phyloP scores from a whole-genome alignment of 2,888 invertebrate genomes.

The Hirtodrosophila trivittata region DNA sequence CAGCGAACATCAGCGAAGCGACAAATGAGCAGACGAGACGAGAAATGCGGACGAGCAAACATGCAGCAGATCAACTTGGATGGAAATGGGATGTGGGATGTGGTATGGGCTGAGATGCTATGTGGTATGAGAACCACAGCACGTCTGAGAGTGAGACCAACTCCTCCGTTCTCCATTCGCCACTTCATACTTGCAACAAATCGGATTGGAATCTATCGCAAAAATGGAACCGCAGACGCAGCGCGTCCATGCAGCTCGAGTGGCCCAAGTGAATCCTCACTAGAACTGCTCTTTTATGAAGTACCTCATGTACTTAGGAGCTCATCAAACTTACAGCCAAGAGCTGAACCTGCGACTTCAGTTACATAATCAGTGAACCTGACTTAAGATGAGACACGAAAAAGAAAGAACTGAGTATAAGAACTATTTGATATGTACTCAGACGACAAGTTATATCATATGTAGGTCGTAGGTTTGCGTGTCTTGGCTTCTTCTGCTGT shows the following conservation, averaged over 20 bases:
- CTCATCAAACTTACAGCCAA: slow-evolving; percentile 52
- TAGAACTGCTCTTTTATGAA: slow-evolving; percentile 41
- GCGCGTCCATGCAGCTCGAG: slow-evolving; percentile 26
- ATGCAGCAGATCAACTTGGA: slow-evolving; percentile 51
- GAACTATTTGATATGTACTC: too few species aligned
- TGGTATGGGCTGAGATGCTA: slow-evolving; percentile 2
- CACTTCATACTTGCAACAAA: too few species aligned
- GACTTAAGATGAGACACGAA: too few species aligned
- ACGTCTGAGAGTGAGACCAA: slow-evolving; percentile 19
- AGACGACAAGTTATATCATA: background rate
- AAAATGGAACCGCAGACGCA: slow-evolving; percentile 60
- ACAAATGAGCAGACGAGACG: slow-evolving; percentile 68
- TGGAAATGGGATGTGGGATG: slow-evolving; percentile 35
- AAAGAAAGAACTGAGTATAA: too few species aligned
- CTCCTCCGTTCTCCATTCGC: background rate
- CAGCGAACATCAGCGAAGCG: slow-evolving; percentile 68
- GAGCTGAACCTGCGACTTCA: background rate
- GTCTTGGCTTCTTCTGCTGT: slow-evolving; percentile 21
- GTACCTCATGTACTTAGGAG: slow-evolving; percentile 54
- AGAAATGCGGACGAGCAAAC: slow-evolving; percentile 61
- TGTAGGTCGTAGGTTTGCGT: slow-evolving; percentile 39
- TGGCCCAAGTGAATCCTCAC: slow-evolving; percentile 13
- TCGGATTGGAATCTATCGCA: slow-evolving; percentile 54
- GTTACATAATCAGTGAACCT: too few species aligned
- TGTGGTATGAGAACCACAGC: slow-evolving; percentile 46